Base-by-base conservation (phyloP, 1,140 invertebrate genomes). In the Drosophila bocki region DNA sequence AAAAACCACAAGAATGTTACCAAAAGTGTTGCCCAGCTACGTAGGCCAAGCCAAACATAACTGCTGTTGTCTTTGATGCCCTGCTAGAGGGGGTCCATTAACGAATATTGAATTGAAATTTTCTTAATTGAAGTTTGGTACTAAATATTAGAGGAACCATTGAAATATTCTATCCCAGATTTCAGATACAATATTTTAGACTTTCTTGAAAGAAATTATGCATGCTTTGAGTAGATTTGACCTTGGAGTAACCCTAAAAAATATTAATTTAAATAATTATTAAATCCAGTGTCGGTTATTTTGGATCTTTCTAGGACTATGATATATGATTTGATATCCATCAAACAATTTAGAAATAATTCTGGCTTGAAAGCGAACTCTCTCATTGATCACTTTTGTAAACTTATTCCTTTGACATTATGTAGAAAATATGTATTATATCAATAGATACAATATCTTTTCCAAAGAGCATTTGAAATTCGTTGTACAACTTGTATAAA, bases 1-100 rank as follows among this genome's bases (percentile, higher is more conserved):
- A 80, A 85, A 54, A 88, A 77, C 86, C 85, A 90, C 85, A 90
- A 90, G 82, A 90, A 90, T 90, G 85, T 90, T 91, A 90, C 85
- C 85, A 88, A 88, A 81, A 91, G 84, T 88, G 77, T 83, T 87
- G 71, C 50, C 69, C 62, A 47, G 80, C 65, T 51, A 71, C 51
- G 70, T 65, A 82, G 77, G 59, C 67, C 44, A 45, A 62, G 53
- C 47, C 42, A 71, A 50, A 77, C 47, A 78, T 60, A 75, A 85
- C 64, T 86, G 68, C 70, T 79, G 75, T 35, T 85, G 75, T 64
- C 60, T 75, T 51, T 41, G 22, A 44, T 65, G 60, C 56, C 32
- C 67, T 72, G 3, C 22, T 11, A 1, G 17, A 13, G 8, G 17
- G 3, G 15, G 44, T 71, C 33, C 15, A 58, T 60, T 13, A 8